A percentile compares a stretch with the other conserved stretches of the same genome.
Conservation (phyloP, 2,888 invertebrate species). For the Spodoptera littoralis region DNA sequence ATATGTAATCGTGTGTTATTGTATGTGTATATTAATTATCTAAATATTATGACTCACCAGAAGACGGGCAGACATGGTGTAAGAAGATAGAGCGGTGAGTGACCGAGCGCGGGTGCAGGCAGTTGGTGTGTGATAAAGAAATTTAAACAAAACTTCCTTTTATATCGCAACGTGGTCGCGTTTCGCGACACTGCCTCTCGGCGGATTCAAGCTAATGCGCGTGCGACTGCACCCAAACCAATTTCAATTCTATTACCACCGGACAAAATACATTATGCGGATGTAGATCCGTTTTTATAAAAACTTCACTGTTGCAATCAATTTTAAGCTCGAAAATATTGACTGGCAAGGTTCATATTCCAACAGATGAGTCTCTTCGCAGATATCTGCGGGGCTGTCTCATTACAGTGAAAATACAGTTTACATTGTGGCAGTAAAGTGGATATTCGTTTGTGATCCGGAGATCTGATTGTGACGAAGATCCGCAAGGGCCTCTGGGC, state of each 20-base stretch:
- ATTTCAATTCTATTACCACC: slow-evolving; percentile 58
- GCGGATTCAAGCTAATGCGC: slow-evolving; percentile 69
- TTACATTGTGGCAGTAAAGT: slow-evolving; percentile 61
- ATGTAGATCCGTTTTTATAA: slow-evolving; percentile 19
- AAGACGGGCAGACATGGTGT: slow-evolving; percentile 84
- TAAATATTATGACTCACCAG: slow-evolving; percentile 79
- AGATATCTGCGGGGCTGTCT: slow-evolving; percentile 54
- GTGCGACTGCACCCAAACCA: slow-evolving; percentile 42
- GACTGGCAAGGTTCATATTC: slow-evolving; percentile 58
- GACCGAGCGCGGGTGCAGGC: slow-evolving; percentile 79
- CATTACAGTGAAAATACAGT: slow-evolving; percentile 69
- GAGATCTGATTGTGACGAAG: slow-evolving; percentile 24
- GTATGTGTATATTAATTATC: slow-evolving; percentile 21
- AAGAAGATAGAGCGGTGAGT: slow-evolving; percentile 64
- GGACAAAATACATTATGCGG: slow-evolving; percentile 58
- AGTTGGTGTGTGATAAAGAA: slow-evolving; percentile 85
- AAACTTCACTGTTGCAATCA: slow-evolving; percentile 47
- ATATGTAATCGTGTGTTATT: slow-evolving; percentile 8
- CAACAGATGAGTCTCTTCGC: slow-evolving; percentile 17
- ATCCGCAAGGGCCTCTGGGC: slow-evolving; percentile 19
- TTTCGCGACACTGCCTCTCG: slow-evolving; percentile 86
- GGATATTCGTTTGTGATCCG: slow-evolving; percentile 57
- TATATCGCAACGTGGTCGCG: slow-evolving; percentile 87
- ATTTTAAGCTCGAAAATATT: slow-evolving; percentile 59
- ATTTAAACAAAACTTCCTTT: slow-evolving; percentile 87